Conservation (phyloP, 2,888 invertebrate genomes). For the Calephelis perditalis region DNA sequence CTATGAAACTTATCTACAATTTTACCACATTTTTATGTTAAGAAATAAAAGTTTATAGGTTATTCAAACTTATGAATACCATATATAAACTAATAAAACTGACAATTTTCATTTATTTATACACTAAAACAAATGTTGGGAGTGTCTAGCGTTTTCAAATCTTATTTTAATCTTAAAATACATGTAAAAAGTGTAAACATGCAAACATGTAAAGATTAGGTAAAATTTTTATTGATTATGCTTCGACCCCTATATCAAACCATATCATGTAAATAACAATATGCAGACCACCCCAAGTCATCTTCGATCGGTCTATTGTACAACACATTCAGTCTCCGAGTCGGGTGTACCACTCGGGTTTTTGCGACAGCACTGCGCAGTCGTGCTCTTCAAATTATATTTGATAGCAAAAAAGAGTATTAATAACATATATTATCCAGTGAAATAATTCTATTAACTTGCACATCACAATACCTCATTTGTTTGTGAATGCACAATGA, state of each 20-base stretch:
- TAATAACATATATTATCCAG: slow-evolving; percentile 44
- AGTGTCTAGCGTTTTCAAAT: not conserved
- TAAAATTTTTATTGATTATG: slow-evolving; percentile 50
- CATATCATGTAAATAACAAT: slow-evolving; percentile 50
- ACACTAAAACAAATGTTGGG: not conserved
- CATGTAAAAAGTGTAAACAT: too few species aligned
- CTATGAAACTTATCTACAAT: slow-evolving; percentile 2
- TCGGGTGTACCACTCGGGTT: slow-evolving; percentile 59
- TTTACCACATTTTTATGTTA: not conserved
- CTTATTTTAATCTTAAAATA: too few species aligned
- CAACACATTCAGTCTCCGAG: slow-evolving; percentile 46
- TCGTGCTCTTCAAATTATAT: slow-evolving; percentile 50
- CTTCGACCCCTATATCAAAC: slow-evolving; percentile 45
- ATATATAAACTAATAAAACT: too few species aligned
- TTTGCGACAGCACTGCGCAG: slow-evolving; percentile 54
- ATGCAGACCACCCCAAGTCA: slow-evolving; percentile 44
- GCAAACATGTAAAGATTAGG: not conserved
- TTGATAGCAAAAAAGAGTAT: slow-evolving; percentile 43
- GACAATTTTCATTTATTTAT: not conserved
- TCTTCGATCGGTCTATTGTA: slow-evolving; percentile 60
- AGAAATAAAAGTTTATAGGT: slow-evolving; percentile 6
- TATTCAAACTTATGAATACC: not conserved
- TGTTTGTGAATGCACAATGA: slow-evolving; percentile 60
- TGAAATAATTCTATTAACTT: slow-evolving; percentile 52
- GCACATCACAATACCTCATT: slow-evolving; percentile 56